Percentiles rank a stretch among this genome's conserved stretches.
Evolutionary conservation across 2,888 invertebrate species (phyloP).

Genomic region (Drosophila siamana): DNA sequence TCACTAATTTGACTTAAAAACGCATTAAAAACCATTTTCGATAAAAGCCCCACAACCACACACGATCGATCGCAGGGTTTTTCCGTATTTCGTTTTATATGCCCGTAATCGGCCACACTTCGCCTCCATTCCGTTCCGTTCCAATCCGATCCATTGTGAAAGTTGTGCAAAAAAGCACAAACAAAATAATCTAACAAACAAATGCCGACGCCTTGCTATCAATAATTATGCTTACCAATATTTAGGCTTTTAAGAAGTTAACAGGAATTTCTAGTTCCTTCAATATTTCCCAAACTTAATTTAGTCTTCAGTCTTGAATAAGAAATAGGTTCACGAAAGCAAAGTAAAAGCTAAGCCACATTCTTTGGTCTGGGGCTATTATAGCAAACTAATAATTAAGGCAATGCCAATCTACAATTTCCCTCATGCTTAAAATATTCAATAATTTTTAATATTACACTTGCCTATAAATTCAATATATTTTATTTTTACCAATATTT

Average conservation of each 20-base stretch:
- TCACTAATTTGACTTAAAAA: conserved; percentile 80
- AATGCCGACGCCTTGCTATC: conserved; percentile 8
- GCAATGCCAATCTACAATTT: too few species aligned
- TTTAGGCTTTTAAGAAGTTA: conserved; percentile 2
- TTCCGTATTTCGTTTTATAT: conserved; percentile 62
- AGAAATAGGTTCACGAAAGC: neutral
- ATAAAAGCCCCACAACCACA: conserved; percentile 56
- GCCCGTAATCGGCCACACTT: conserved; percentile 32
- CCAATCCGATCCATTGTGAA: conserved; percentile 8
- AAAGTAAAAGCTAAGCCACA: too few species aligned
- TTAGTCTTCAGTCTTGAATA: neutral
- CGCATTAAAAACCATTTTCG: conserved; percentile 79
- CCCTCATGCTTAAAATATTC: too few species aligned
- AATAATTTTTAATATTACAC: too few species aligned
- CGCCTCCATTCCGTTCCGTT: conserved; percentile 4
- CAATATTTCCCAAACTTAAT: neutral
- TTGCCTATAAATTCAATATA: too few species aligned
- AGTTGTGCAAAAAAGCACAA: conserved; percentile 46
- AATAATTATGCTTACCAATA: neutral
- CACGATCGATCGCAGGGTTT: conserved; percentile 62
- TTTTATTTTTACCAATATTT: too few species aligned
- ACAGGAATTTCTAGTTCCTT: conserved; percentile 2
- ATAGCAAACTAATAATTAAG: too few species aligned
- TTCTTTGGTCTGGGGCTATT: too few species aligned
- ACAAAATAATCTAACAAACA: conserved; percentile 16